Percentiles rank a stretch among this genome's conserved stretches.
These are phyloP conservation scores for Megaustenia siamemsis DNA, from an alignment of 2,888 invertebrate species.

Conservation along the genomic window DNA sequence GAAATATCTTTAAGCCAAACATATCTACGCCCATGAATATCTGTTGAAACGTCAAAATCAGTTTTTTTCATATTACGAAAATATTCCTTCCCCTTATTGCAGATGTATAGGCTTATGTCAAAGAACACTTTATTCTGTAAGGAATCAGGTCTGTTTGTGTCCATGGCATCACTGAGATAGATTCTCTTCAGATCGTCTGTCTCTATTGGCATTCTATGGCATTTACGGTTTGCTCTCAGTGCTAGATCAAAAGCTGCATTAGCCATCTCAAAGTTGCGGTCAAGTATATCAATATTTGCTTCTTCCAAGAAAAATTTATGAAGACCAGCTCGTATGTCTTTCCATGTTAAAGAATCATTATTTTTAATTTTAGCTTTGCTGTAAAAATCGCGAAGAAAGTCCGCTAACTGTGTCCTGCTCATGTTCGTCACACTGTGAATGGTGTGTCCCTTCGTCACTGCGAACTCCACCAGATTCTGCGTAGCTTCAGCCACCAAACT, in stretches of 20 bases:
- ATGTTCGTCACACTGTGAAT: constrained; percentile 67
- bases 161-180: constrained; percentile 71
- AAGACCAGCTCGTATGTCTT: constrained; percentile 66
- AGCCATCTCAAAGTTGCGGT: constrained; percentile 65
- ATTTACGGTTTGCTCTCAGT: constrained; percentile 64
- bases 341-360: constrained; percentile 60
- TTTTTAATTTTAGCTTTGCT: constrained; percentile 64
- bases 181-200: constrained; percentile 71
- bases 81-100: constrained; percentile 74
- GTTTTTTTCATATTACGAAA: constrained; percentile 71
- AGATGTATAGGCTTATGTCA: constrained; percentile 73
- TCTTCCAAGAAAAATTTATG: constrained; percentile 70
- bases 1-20: constrained; percentile 69
- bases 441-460: constrained; percentile 66
- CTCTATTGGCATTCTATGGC: constrained; percentile 69
- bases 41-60: constrained; percentile 71
- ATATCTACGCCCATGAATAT: constrained; percentile 67
- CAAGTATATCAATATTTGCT: constrained; percentile 68
- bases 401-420: constrained; percentile 66
- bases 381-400: constrained; percentile 72
- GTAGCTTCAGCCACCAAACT: constrained; percentile 56
- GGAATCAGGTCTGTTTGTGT: constrained; percentile 70
- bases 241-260: constrained; percentile 67
- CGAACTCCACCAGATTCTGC: constrained; percentile 65
- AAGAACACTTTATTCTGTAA: constrained; percentile 76